These are phyloP conservation scores for Cerastis leucographa DNA, from an alignment of 2,888 invertebrate genomes.

Conservation along the genomic window DNA sequence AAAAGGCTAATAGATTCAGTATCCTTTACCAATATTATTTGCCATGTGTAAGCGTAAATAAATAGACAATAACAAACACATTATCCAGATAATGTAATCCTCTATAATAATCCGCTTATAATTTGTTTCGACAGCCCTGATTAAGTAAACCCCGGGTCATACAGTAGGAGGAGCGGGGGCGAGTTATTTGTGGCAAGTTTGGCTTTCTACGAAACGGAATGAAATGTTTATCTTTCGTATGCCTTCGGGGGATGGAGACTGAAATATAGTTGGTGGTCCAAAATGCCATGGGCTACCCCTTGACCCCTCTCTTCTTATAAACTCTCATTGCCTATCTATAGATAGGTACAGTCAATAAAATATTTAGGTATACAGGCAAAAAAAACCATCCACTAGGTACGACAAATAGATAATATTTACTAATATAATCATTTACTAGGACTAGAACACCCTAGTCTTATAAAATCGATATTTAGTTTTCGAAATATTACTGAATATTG, in stretches of 20 bases:
- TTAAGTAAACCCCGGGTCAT: conserved; percentile 40
- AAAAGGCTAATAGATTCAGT: conserved; percentile 35
- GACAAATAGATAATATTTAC: too few relatives aligned
- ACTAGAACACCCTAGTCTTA: too few relatives aligned
- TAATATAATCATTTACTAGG: too few relatives aligned
- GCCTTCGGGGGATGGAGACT: conserved; percentile 39
- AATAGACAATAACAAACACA: conserved; percentile 46
- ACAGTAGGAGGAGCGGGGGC: conserved; percentile 39
- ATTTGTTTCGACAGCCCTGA: conserved; percentile 49
- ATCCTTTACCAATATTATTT: conserved; percentile 45
- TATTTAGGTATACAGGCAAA: too few relatives aligned
- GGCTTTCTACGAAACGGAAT: conserved; percentile 19
- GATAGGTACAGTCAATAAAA: too few relatives aligned
- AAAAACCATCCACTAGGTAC: too few relatives aligned
- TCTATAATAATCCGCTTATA: conserved; percentile 57
- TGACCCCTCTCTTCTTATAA: not conserved
- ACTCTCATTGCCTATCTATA: too few relatives aligned
- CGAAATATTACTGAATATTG: too few relatives aligned
- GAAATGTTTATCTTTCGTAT: conserved; percentile 39
- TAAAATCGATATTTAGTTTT: too few relatives aligned
- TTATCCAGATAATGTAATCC: conserved; percentile 55
- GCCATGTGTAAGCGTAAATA: conserved; percentile 49
- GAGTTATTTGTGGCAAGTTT: conserved; percentile 27
- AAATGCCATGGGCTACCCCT: conserved; percentile 13
- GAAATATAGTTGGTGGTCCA: conserved; percentile 16